Conservation (phyloP, 2,888 invertebrate species). For the Chrysodeixis includens region DNA sequence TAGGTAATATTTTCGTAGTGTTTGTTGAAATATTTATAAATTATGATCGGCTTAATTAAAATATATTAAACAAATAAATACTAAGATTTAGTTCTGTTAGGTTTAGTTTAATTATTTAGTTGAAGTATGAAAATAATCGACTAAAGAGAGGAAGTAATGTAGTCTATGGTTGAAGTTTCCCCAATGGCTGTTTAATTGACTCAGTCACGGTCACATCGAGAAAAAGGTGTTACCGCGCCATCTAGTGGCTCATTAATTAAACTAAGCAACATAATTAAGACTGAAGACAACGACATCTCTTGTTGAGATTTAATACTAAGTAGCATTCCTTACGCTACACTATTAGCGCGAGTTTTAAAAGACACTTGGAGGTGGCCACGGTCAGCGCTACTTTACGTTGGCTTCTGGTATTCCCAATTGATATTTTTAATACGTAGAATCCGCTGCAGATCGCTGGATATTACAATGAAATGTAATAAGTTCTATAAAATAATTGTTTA, state of each 20-base stretch:
- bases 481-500: no score
- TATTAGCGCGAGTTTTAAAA: no score
- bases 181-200: background rate
- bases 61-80: background rate
- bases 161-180: slow-evolving; percentile 37
- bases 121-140: slow-evolving; percentile 14
- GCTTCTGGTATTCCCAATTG: no score
- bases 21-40: background rate
- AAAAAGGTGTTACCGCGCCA: background rate
- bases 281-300: slow-evolving; percentile 30
- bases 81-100: no score
- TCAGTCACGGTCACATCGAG: background rate
- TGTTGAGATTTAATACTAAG: background rate
- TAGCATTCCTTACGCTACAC: no score
- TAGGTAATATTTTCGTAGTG: no score
- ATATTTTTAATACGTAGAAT: no score
- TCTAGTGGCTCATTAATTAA: background rate
- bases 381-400: no score
- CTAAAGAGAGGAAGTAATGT: slow-evolving; percentile 14
- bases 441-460: no score
- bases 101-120: slow-evolving; percentile 16
- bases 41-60: background rate
- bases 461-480: no score
- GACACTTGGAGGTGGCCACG: no score
- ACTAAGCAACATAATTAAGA: background rate